phyloP scores from a whole-genome alignment of 2,888 invertebrate species.

The Rotaria macrura region DNA sequence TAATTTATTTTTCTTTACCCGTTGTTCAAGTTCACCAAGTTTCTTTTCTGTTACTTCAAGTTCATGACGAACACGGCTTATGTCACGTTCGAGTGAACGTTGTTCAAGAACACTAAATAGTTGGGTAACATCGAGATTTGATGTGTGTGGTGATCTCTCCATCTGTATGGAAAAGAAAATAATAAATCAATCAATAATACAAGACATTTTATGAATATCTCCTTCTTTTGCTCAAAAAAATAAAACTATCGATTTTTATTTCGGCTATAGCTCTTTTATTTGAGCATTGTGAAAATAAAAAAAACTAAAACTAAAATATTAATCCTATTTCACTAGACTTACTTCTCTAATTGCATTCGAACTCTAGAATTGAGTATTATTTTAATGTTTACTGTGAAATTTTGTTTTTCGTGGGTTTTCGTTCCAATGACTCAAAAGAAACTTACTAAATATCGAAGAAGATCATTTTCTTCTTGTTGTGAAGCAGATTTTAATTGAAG shows the following conservation, averaged over 20 bases:
- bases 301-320: neutral
- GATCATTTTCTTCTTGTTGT: slow-evolving; percentile 23
- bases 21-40: neutral
- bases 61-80: neutral
- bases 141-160: neutral
- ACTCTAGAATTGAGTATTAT: neutral
- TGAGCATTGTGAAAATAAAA: neutral
- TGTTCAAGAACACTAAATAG: slow-evolving; percentile 1
- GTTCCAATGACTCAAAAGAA: neutral
- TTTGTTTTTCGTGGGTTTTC: neutral
- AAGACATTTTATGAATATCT: neutral
- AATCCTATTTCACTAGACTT: neutral
- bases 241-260: neutral
- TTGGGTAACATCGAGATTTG: neutral
- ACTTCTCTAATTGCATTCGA: neutral
- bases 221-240: neutral
- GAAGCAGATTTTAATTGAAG: neutral
- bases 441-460: neutral
- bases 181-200: too few relatives aligned
- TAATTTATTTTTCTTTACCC: neutral
- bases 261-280: neutral
- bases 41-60: neutral
- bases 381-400: neutral
- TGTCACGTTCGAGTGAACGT: neutral
- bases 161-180: neutral